Conservation (phyloP, 1,140 invertebrate genomes). For the Sinonovacula constricta region DNA sequence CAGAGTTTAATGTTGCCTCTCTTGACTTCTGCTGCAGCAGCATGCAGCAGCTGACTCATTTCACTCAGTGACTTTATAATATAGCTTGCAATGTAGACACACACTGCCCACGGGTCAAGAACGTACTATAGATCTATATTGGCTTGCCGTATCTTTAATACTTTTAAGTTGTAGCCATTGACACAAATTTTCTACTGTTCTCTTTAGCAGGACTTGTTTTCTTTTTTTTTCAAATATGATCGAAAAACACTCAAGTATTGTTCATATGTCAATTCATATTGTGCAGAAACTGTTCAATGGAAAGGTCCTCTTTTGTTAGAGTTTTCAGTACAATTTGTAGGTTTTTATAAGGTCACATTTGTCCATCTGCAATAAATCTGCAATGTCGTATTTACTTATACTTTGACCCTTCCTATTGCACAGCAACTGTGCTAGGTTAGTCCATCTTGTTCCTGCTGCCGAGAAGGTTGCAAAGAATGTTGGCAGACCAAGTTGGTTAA, state of each 20-base stretch:
- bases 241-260: slow-evolving; percentile 45
- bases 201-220: slow-evolving; percentile 52
- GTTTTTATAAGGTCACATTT: slow-evolving; percentile 54
- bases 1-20: slow-evolving; percentile 24
- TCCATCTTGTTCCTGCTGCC: slow-evolving; percentile 54
- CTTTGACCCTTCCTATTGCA: not conserved
- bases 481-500: slow-evolving; percentile 45
- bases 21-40: slow-evolving; percentile 38
- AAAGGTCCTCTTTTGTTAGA: slow-evolving; percentile 37
- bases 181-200: slow-evolving; percentile 39
- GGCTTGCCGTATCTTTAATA: slow-evolving; percentile 52
- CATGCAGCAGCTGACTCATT: slow-evolving; percentile 31
- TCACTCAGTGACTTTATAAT: slow-evolving; percentile 55
- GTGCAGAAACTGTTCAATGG: slow-evolving; percentile 34
- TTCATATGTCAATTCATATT: slow-evolving; percentile 31
- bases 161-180: slow-evolving; percentile 42
- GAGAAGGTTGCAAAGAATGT: slow-evolving; percentile 47
- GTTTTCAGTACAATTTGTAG: slow-evolving; percentile 53
- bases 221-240: slow-evolving; percentile 48
- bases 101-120: slow-evolving; percentile 48
- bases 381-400: slow-evolving; percentile 29
- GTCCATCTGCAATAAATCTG: slow-evolving; percentile 28
- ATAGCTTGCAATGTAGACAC: slow-evolving; percentile 53
- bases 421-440: slow-evolving; percentile 17
- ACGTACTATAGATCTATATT: slow-evolving; percentile 53